Base-by-base conservation (phyloP, 2,797 vertebrate species). In the Gastrophryne carolinensis region DNA sequence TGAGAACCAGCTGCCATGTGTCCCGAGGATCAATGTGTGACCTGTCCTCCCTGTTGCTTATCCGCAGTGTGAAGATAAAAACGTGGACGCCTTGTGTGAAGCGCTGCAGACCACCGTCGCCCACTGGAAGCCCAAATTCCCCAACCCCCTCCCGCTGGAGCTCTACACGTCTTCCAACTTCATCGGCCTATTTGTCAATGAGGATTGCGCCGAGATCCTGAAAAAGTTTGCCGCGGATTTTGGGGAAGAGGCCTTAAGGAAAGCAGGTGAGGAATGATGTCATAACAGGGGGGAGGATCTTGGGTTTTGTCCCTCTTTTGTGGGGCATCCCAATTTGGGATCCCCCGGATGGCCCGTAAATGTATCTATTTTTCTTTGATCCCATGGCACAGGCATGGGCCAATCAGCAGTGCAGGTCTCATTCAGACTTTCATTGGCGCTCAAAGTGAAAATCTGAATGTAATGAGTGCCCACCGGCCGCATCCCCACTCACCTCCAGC, bases 121-220 rank as follows among this genome's bases (percentile, higher is more conserved):
- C 23, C 91, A 93, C 39, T 99, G 98, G 98, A 95, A 90, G 17
- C 92, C 92, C 68, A 95, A 92, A 65, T 95, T 99, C 79, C 93
- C 95, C 0, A 83, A 87, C 54, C 95, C 97, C 0, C 90, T 99
- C 66, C 94, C 96, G 0, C 81, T 99, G 84, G 95, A 98, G 89
- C 95, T 97, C 79, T 98, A 98, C 81, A 94, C 92, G 0, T 98
- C 98, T 61, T 94, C 96, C 3, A 98, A 95, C 84, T 99, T 99
- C 84, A 97, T 99, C 0, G 98, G 98, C n/a, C 95, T 99, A 69
- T 99, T 99, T 0, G 96, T 99, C 83, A 96, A 97, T 75, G 98
- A 99, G 82, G 94, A 97, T 11, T 88, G 94, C 1, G 97, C 97
- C 0, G 97, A 99, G 70, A 89, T 94, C 81, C 91, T 99, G 85